Evolutionary conservation across 23 tunicate species (phyloP).

Genomic region (Oikopleura dioica): DNA sequence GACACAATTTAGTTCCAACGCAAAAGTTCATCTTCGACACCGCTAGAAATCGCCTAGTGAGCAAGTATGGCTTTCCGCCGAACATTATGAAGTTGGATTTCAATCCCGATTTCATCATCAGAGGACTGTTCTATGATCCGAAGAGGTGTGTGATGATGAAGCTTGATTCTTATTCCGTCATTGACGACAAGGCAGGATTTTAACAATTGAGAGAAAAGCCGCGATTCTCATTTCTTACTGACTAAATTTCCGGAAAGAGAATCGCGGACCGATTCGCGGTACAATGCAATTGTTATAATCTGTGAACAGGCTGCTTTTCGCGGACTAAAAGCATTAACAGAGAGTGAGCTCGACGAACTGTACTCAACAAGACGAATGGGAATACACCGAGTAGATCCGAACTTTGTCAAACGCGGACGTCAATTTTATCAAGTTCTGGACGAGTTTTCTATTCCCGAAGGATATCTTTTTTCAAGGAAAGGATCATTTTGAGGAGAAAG

Average conservation of each 20-base stretch:
- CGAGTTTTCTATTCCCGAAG: slow-evolving; percentile 5
- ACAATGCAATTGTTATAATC: too few relatives aligned
- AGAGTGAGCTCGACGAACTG: not conserved
- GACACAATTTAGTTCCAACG: slow-evolving; percentile 29
- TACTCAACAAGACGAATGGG: slow-evolving; percentile 9
- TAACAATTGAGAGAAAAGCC: too few relatives aligned
- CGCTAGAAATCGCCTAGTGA: slow-evolving; percentile 25
- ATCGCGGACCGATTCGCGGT: too few relatives aligned
- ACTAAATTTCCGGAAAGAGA: too few relatives aligned
- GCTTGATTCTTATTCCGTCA: slow-evolving; percentile 47
- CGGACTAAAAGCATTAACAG: not conserved
- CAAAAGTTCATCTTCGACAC: slow-evolving; percentile 59
- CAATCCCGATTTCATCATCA: slow-evolving; percentile 52
- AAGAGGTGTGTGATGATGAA: slow-evolving; percentile 66
- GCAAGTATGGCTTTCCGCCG: slow-evolving; percentile 45
- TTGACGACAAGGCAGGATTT: slow-evolving; percentile 13
- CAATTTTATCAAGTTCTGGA: slow-evolving; percentile 6
- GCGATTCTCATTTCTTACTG: too few relatives aligned
- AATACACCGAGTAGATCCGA: not conserved
- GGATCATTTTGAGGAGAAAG: too few relatives aligned
- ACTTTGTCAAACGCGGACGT: not conserved
- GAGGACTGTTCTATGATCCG: slow-evolving; percentile 79
- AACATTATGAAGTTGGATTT: slow-evolving; percentile 17
- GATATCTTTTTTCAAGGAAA: not conserved
- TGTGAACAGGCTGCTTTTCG: slow-evolving; percentile 6